Conservation (phyloP, 2,797 vertebrate species). For the Oceanodroma leucorhoa region DNA sequence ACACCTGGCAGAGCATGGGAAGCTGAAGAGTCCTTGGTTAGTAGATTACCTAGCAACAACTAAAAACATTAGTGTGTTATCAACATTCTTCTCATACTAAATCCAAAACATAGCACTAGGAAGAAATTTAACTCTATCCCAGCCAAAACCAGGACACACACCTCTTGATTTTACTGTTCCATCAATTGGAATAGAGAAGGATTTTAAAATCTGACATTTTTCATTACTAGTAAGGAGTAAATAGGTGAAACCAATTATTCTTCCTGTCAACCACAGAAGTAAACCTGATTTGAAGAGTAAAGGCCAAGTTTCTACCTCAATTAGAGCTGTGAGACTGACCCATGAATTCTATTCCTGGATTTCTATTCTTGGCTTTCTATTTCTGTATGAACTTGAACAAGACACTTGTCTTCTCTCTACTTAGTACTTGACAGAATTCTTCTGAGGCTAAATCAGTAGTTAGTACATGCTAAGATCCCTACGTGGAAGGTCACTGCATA, state of each 20-base stretch:
- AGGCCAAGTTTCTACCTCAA: not conserved
- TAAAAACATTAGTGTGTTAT: no score
- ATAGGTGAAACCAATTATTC: not conserved
- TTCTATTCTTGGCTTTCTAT: slow-evolving; percentile 14
- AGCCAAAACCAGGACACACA: not conserved
- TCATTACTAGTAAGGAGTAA: not conserved
- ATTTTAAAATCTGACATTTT: not conserved
- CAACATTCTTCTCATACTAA: no score
- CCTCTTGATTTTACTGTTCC: not conserved
- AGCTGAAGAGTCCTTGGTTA: no score
- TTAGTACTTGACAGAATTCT: not conserved
- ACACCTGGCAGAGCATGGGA: no score
- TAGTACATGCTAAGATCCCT: not conserved
- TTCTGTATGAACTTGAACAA: not conserved
- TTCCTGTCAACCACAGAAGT: not conserved
- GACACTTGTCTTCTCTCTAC: not conserved
- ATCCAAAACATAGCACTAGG: no score
- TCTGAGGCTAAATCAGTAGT: not conserved
- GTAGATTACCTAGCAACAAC: no score
- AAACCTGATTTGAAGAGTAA: not conserved
- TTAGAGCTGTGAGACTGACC: not conserved
- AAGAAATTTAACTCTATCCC: no score
- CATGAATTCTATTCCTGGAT: not conserved
- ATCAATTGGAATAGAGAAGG: not conserved
- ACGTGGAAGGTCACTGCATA: not conserved